A percentile compares a stretch with the other conserved stretches of the same genome.
These are phyloP conservation scores for Tubulanus polymorphus DNA, from an alignment of 2,888 invertebrate genomes.

Conservation along the genomic window DNA sequence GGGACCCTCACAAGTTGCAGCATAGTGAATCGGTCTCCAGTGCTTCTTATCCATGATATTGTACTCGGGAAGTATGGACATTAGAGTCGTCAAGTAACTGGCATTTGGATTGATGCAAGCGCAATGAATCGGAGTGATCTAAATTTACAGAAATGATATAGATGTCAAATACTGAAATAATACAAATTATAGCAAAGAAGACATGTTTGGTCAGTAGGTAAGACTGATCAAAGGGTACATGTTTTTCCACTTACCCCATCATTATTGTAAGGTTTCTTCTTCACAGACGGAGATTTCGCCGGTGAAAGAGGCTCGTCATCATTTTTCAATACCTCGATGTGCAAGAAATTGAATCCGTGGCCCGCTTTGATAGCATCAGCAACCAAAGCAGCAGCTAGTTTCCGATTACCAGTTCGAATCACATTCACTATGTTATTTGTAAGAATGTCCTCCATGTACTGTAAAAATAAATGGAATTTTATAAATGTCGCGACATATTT, in stretches of 20 bases:
- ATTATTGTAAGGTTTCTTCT: constrained; percentile 50
- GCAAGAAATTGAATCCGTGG: constrained; percentile 52
- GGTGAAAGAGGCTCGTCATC: constrained; percentile 45
- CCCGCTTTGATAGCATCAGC: constrained; percentile 42
- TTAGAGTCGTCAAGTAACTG: constrained; percentile 52
- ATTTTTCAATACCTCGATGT: constrained; percentile 47
- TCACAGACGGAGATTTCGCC: constrained; percentile 45
- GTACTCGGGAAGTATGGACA: constrained; percentile 54
- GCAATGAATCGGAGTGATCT: constrained; percentile 58
- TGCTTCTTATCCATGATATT: constrained; percentile 54
- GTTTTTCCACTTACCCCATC: not conserved
- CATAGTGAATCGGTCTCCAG: constrained; percentile 57
- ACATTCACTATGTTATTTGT: constrained; percentile 40
- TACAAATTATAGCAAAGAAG: too few relatives aligned
- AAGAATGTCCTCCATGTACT: not conserved
- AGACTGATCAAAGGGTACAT: too few relatives aligned
- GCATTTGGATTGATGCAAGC: constrained; percentile 58
- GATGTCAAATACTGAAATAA: too few relatives aligned
- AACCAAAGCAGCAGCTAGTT: constrained; percentile 51
- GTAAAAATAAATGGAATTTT: not conserved
- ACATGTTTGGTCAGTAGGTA: too few relatives aligned
- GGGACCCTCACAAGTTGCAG: constrained; percentile 56
- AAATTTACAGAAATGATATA: constrained; percentile 6
- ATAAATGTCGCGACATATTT: too few relatives aligned
- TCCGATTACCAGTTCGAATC: constrained; percentile 52